Percentiles rank a stretch among this genome's conserved stretches.
Conservation (phyloP, 2,888 invertebrate genomes). For the Coronaproctus castanopsis region DNA sequence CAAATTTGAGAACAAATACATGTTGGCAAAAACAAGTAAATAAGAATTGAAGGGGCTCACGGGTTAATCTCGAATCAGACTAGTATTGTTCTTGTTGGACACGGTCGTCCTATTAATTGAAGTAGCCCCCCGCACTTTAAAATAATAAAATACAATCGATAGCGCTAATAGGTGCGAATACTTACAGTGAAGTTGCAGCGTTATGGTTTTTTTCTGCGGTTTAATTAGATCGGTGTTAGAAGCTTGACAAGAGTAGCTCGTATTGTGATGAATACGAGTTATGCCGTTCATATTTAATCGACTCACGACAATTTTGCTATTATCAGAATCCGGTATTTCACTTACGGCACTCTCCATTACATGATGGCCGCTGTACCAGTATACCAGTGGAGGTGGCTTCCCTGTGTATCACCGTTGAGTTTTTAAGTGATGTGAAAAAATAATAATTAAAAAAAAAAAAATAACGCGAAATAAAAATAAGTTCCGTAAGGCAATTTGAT, state of each 20-base stretch:
- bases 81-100: too few relatives aligned
- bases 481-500: too few relatives aligned
- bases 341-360: conserved; percentile 37
- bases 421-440: conserved; percentile 31
- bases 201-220: conserved; percentile 60
- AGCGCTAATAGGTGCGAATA: too few relatives aligned
- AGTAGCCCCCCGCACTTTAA: too few relatives aligned
- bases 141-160: too few relatives aligned
- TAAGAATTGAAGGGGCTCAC: too few relatives aligned
- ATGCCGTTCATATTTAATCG: conserved; percentile 51
- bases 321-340: background rate
- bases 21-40: too few relatives aligned
- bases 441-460: too few relatives aligned
- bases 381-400: conserved; percentile 64
- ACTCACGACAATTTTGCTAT: conserved; percentile 38
- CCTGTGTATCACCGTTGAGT: conserved; percentile 40
- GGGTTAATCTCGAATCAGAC: too few relatives aligned
- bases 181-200: conserved; percentile 67
- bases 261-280: conserved; percentile 55
- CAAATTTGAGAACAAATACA: too few relatives aligned
- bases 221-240: conserved; percentile 69
- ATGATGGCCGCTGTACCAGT: conserved; percentile 55
- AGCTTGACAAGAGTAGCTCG: conserved; percentile 70
- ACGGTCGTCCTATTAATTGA: too few relatives aligned
- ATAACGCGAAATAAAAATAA: too few relatives aligned